Evolutionary conservation across 92 coral and sea anemone species (phyloP).

Genomic region (Zoanthus gigantus): DNA sequence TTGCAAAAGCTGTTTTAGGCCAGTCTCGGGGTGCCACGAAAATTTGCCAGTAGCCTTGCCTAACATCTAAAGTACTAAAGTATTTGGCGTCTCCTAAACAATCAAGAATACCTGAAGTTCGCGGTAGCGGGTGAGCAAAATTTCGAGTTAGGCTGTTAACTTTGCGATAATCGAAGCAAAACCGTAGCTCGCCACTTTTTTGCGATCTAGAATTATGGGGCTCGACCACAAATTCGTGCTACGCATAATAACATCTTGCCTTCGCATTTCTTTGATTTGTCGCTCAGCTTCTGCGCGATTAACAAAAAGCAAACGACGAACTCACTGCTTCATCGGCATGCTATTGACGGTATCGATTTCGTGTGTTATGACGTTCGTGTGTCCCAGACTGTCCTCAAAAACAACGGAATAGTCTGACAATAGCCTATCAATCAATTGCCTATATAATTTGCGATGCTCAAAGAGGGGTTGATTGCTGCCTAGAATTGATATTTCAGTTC

Average conservation of each 20-base stretch:
- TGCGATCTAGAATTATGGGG: too few species aligned
- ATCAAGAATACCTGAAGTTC: conserved; percentile 30
- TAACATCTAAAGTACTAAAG: conserved; percentile 38
- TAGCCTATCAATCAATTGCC: background rate
- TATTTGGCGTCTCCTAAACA: conserved; percentile 27
- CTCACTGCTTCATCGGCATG: background rate
- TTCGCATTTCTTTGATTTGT: too few species aligned
- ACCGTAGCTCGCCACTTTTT: too few species aligned
- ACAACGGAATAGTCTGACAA: background rate
- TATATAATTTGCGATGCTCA: background rate
- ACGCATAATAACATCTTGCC: too few species aligned
- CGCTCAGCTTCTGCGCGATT: too few species aligned
- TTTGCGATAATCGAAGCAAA: too few species aligned
- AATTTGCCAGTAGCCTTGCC: conserved; percentile 9
- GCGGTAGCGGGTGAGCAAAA: background rate
- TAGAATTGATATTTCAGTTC: background rate
- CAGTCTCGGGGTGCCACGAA: conserved; percentile 39
- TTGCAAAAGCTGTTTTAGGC: conserved; percentile 39
- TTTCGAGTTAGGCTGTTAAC: too few species aligned
- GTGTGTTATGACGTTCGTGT: background rate
- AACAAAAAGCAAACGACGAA: background rate
- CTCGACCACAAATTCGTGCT: too few species aligned
- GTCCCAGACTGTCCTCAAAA: background rate
- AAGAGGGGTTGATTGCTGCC: background rate
- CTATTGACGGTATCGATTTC: background rate